Evolutionary conservation across 1,140 invertebrate species (phyloP), one percentile per base, ranked within the genome.

Genomic region (Pygmarrhopalites habei): DNA sequence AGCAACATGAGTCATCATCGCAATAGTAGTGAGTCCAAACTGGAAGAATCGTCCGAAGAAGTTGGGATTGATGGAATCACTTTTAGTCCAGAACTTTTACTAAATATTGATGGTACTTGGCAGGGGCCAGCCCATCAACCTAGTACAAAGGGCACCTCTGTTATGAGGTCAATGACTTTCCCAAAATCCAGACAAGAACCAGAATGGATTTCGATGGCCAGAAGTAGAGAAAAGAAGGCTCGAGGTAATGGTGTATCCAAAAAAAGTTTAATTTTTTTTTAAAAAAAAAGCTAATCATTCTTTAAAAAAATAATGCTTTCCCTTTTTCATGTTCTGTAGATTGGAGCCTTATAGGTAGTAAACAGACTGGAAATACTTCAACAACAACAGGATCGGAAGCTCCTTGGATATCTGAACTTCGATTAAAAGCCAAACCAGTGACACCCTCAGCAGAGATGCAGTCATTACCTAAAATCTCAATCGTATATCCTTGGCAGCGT

Each of bases 161-260:
- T 62, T n/a, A 35, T 51, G 17, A 56, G 64, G 17, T 70, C 68
- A 35, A 46, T 70, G 56, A 70, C 69, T 21, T 66, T 67, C 44
- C 69, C 66, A 53, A 70, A 70, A 41, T 47, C 62, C 2, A 59
- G 60, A 12, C 49, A 62, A 17, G 69, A 71, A 51, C 69, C 69
- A n/a, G 69, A 71, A 55, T 71, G 69, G 69, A 59, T 71, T 5
- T 63, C 60, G n/a, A 71, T 68, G 49, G 69, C 69, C 14, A 68
- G 62, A 35, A 68, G 58, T 43, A 60, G 69, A 41, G 69, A 68
- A 43, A 43, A 47, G 66, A n/a, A 58, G 65, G 4, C 64, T n/a
- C n/a, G n/a, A n/a, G n/a, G n/a, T n/a, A n/a, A n/a, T n/a, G n/a
- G n/a, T n/a, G n/a, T n/a, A n/a, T n/a, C n/a, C n/a, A n/a, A n/a